These are phyloP conservation scores for Zosterops hypoxanthus DNA, from an alignment of 2,113 vertebrate genomes.

Conservation along the genomic window DNA sequence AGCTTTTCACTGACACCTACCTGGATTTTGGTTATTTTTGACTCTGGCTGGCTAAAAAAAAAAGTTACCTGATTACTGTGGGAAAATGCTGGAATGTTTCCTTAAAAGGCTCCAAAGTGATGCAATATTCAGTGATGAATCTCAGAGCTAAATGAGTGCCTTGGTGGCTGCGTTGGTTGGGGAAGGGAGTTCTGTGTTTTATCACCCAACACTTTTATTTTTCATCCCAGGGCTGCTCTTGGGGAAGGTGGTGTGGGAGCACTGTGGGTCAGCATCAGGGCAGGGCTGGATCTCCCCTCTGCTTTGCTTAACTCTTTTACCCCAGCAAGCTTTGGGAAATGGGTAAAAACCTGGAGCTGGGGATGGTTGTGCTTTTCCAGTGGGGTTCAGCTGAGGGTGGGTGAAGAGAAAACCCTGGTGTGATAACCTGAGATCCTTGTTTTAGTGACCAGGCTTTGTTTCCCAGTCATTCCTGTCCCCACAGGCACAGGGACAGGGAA, in stretches of 20 bases:
- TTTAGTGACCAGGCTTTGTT: neutral
- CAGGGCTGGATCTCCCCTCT: neutral
- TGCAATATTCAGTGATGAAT: neutral
- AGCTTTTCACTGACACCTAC: neutral
- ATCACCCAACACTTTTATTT: neutral
- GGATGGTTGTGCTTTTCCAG: neutral
- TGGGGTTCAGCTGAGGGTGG: neutral
- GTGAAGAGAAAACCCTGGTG: neutral
- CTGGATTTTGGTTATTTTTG: neutral
- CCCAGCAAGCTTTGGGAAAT: neutral
- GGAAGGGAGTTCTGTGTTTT: conserved; percentile 18
- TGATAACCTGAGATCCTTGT: neutral
- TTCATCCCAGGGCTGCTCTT: neutral
- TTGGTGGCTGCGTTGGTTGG: neutral
- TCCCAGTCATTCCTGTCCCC: neutral
- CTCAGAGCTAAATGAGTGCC: conserved; percentile 14
- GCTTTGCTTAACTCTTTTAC: neutral
- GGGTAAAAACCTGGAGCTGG: neutral
- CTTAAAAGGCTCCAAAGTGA: conserved; percentile 14
- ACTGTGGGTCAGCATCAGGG: neutral
- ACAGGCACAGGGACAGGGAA: neutral
- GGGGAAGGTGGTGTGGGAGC: neutral
- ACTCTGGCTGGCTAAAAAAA: neutral
- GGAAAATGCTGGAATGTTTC: neutral
- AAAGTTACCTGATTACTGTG: neutral